Percentiles rank a stretch among this genome's conserved stretches.
These are phyloP conservation scores for Paramormyrops kingsleyae DNA, from an alignment of 2,113 vertebrate species.

Conservation along the genomic window DNA sequence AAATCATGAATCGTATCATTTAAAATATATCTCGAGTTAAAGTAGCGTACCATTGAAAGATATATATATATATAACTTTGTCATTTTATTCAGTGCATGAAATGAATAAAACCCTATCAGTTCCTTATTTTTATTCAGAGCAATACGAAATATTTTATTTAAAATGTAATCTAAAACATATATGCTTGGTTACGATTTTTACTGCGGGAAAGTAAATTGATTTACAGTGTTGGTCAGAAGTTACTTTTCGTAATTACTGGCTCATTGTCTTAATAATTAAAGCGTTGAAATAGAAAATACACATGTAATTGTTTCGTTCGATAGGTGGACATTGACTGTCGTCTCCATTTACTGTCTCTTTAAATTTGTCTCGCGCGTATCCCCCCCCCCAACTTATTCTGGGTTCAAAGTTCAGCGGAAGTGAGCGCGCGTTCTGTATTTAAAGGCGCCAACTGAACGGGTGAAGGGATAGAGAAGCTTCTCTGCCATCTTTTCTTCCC, in stretches of 20 bases:
- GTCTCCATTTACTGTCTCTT: constrained; percentile 35
- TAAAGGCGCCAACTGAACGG: constrained; percentile 66
- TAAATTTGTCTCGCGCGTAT: constrained; percentile 63
- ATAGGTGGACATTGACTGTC: background rate
- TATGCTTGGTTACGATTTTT: background rate
- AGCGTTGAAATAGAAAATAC: background rate
- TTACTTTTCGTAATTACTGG: background rate
- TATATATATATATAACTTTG: background rate
- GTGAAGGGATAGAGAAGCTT: constrained; percentile 6
- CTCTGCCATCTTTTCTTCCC: constrained; percentile 26
- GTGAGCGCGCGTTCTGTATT: constrained; percentile 54
- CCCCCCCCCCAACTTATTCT: background rate
- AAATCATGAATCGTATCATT: background rate
- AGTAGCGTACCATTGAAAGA: background rate
- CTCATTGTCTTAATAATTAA: background rate
- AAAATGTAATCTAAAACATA: background rate
- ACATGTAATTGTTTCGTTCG: background rate
- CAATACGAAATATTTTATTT: background rate
- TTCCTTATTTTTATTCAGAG: background rate
- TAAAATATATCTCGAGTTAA: background rate
- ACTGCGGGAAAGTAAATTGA: background rate
- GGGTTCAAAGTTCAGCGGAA: constrained; percentile 57
- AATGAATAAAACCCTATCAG: background rate
- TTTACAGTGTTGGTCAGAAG: background rate
- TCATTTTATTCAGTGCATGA: background rate